Evolutionary conservation across 2,797 vertebrate genomes (phyloP), one percentile per base, ranked within the genome.

Genomic region (Typhlichthys eigenmanni): DNA sequence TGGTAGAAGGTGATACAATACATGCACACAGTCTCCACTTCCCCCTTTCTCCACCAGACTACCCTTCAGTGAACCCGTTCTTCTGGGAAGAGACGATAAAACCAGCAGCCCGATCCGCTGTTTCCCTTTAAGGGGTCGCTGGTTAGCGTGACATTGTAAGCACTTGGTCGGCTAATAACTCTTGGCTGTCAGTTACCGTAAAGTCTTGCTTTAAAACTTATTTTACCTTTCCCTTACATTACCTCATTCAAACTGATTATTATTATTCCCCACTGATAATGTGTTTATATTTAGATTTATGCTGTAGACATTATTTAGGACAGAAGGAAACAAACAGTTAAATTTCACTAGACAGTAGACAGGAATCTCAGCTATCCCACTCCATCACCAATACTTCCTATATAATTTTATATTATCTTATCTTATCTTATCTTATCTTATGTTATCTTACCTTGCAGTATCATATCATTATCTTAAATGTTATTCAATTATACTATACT

Each of bases 21-120:
- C 14, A 53, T 51, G 72, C 55, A 62, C 71, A 75, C 13, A 65
- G 58, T 58, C 47, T 61, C 56, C 60, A 65, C 62, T 65, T 58
- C 12, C 59, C 45, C 48, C 17, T 52, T 50, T 78, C 47, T 78
- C 51, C 60, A 46, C 59, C 59, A 77, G 76, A 79, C 66, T 80
- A 66, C 83, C 82, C 88, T 66, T 87, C 80, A 78, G n/a, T 62
- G 74, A 78, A 51, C 71, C 45, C 5, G 59, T 76, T 79, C 66
- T 67, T 74, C 85, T 89, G 86, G 73, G 74, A 58, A 56, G 65
- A 47, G 60, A 56, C 13, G 86, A 89, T 89, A 88, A 88, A 83
- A 38, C 3, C 61, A 56, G 55, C 24, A 24, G 24, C 24, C 3
- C 64, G 65, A 62, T 57, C 67, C 70, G 49, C 1, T 45, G 45